Evolutionary conservation across 2,888 invertebrate genomes (phyloP).

Genomic region (Drosophila cognata): DNA sequence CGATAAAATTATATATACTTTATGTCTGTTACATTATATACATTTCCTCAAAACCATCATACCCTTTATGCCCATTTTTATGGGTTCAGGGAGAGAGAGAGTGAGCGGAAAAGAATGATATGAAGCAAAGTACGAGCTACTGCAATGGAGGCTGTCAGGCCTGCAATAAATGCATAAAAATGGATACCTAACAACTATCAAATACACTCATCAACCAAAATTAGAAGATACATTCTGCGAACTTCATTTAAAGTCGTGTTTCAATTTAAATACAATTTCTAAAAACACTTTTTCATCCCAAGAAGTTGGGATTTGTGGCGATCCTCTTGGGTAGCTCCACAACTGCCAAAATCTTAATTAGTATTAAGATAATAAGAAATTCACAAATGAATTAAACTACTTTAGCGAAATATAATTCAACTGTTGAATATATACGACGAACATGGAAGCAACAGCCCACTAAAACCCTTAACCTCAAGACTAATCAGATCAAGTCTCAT

Average conservation of each 20-base stretch:
- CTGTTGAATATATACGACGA: not conserved
- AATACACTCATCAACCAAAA: slow-evolving; percentile 9
- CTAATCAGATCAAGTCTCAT: not conserved
- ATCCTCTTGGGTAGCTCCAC: not conserved
- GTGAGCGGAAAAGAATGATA: not conserved
- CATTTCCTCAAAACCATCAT: too few species aligned
- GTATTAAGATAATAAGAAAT: not conserved
- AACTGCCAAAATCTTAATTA: too few species aligned
- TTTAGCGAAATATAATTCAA: not conserved
- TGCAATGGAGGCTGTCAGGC: not conserved
- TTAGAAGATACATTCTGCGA: not conserved
- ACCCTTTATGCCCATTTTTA: too few species aligned
- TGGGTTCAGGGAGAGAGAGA: not conserved
- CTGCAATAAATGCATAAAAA: not conserved
- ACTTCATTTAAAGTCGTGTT: not conserved
- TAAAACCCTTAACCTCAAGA: not conserved
- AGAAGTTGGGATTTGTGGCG: not conserved
- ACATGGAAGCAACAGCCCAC: not conserved
- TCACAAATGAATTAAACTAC: not conserved
- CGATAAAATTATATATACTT: too few species aligned
- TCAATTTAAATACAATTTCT: not conserved
- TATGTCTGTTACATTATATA: too few species aligned
- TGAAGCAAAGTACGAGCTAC: not conserved
- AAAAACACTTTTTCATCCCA: not conserved
- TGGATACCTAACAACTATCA: not conserved